Base-by-base conservation (phyloP, 2,113 vertebrate genomes). In the Halcyon malimbica region DNA sequence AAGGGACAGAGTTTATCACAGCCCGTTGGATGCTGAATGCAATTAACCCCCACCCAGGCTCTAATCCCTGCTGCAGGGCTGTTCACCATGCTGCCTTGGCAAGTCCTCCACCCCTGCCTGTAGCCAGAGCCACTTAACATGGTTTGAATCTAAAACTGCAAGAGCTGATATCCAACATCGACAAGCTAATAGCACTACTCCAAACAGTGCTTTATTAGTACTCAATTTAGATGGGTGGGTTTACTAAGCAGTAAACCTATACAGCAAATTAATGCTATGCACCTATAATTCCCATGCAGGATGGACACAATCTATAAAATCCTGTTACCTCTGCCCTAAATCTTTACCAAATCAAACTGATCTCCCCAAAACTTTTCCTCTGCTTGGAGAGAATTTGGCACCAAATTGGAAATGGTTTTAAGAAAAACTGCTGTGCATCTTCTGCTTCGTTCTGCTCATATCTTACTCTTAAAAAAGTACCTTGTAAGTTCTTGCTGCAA, bases 1-100 rank as follows among this genome's bases (percentile, higher is more conserved):
- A 97, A 97, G 65, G 83, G 79, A 96, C 35, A 91, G 41, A 3
- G 57, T 70, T 89, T 28, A 70, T 39, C 39, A 23, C 21, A 67
- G 74, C 53, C 57, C 13, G 13, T 10, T 31, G 20, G 46, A 14
- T 11, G 33, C 42, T 9, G 41, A 73, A 28, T 1, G 5, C 0
- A 0, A 73, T 8, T 31, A 39, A 39, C 44, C 8, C 29, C 56
- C 25, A 56, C 16, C 31, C 50, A 11, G 29, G 26, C 44, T 73
- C 35, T 46, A 63, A 48, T 3, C 54, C 59, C 54, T 51, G 54
- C 48, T 6, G 28, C 51, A 33, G 56, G 13, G 46, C 46, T 54
- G 11, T 20, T 64, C 41, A 69, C n/a, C n/a, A 5, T 1, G 4
- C 71, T 62, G 68, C 48, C 50, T 35, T 41, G 35, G 33, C 67